Evolutionary conservation across 53 echinoderm and acorn worm species (phyloP).

Genomic region (Holothuria leucospilota): DNA sequence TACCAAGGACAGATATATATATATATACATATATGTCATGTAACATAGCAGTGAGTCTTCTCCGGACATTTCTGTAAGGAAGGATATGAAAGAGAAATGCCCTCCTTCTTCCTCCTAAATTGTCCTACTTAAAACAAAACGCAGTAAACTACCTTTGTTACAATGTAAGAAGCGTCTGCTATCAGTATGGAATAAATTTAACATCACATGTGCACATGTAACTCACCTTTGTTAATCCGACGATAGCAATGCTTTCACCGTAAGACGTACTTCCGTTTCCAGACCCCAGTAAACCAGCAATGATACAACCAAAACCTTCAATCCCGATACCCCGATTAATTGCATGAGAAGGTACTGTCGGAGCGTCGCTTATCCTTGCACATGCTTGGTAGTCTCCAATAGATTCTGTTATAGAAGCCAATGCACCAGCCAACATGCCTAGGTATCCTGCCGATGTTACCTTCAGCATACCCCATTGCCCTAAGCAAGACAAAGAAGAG

Average conservation of each 20-base stretch:
- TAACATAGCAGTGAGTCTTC: too few species aligned
- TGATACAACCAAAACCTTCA: slow-evolving; percentile 83
- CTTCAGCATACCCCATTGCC: slow-evolving; percentile 81
- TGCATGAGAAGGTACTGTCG: slow-evolving; percentile 88
- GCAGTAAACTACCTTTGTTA: too few species aligned
- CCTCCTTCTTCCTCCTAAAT: too few species aligned
- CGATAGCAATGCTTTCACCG: slow-evolving; percentile 63
- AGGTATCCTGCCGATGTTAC: slow-evolving; percentile 59
- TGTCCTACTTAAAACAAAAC: too few species aligned
- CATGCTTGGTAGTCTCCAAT: slow-evolving; percentile 75
- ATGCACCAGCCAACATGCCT: slow-evolving; percentile 67
- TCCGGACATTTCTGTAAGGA: too few species aligned
- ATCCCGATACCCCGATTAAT: slow-evolving; percentile 92
- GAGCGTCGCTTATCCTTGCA: slow-evolving; percentile 68
- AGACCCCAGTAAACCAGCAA: slow-evolving; percentile 84
- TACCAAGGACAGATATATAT: too few species aligned
- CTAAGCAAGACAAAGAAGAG: slow-evolving; percentile 23
- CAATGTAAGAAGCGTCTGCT: too few species aligned
- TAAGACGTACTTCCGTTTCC: slow-evolving; percentile 84
- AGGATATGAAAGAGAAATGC: too few species aligned
- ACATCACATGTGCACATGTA: not conserved
- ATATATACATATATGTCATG: too few species aligned
- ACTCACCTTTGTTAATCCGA: slow-evolving; percentile 80
- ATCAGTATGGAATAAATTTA: too few species aligned
- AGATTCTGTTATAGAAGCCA: slow-evolving; percentile 81